Conservation (phyloP, 2,888 invertebrate genomes). For the Opisthograptis luteolata region DNA sequence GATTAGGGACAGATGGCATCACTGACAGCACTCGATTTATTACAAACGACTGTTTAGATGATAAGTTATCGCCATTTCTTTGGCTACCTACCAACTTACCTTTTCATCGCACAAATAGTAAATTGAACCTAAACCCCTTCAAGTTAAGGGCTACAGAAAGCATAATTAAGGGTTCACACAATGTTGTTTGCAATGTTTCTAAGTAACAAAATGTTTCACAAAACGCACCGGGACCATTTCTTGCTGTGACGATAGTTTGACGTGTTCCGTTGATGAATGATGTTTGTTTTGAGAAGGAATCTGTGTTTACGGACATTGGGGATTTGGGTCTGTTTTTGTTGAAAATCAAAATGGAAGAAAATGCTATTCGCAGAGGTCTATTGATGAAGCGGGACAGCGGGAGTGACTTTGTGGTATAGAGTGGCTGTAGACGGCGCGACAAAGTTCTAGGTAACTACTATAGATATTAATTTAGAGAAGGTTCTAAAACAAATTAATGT, state of each 20-base stretch:
- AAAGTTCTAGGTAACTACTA: no score
- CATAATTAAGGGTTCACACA: neutral
- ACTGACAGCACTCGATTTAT: conserved; percentile 46
- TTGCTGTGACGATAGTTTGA: conserved; percentile 33
- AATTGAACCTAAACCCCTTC: conserved; percentile 2
- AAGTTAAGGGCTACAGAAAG: neutral
- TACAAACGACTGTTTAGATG: conserved; percentile 40
- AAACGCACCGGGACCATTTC: conserved; percentile 39
- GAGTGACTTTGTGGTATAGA: no score
- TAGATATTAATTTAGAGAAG: no score
- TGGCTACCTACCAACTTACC: conserved; percentile 32
- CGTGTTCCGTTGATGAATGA: conserved; percentile 34
- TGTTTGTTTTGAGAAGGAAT: conserved; percentile 24
- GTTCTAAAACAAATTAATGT: no score
- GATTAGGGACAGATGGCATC: conserved; percentile 50
- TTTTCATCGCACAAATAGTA: neutral
- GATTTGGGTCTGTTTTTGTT: neutral
- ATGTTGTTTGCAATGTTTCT: conserved; percentile 21
- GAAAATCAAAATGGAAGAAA: no score
- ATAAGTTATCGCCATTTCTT: conserved; percentile 54
- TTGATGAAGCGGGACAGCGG: no score
- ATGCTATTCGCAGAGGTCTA: no score
- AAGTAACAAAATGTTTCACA: conserved; percentile 33
- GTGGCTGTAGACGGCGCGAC: no score
- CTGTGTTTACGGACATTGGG: neutral